Percentiles rank a stretch among this genome's conserved stretches.
These are phyloP conservation scores for Argyresthia goedartella DNA, from an alignment of 2,888 invertebrate species.

Conservation along the genomic window DNA sequence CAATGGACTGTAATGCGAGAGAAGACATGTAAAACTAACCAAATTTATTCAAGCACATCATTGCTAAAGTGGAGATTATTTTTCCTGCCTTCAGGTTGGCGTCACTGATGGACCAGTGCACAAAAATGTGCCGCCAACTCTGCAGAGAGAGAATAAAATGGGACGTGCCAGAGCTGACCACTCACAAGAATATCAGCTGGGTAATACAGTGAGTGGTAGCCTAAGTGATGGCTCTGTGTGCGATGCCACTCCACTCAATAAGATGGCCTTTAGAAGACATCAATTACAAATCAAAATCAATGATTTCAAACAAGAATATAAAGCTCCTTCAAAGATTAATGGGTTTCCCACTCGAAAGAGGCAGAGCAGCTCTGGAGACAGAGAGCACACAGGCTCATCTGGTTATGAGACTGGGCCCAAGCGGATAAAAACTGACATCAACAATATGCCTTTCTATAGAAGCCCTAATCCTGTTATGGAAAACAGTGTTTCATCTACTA, in stretches of 20 bases:
- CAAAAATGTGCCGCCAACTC: constrained; percentile 60
- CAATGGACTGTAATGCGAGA: too few species aligned
- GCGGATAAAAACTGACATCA: constrained; percentile 20
- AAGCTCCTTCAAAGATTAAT: constrained; percentile 17
- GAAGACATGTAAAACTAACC: constrained; percentile 31
- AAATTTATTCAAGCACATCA: constrained; percentile 54
- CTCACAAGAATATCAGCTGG: constrained; percentile 29
- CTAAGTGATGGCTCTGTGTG: constrained; percentile 55
- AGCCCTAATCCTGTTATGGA: constrained; percentile 48
- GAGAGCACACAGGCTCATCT: constrained; percentile 41
- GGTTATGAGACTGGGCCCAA: constrained; percentile 49
- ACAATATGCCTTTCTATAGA: too few species aligned
- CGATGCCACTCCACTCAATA: constrained; percentile 36
- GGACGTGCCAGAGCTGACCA: constrained; percentile 40
- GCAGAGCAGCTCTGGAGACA: constrained; percentile 39
- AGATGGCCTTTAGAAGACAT: constrained; percentile 28
- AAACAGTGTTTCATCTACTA: constrained; percentile 56
- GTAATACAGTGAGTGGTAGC: constrained; percentile 37
- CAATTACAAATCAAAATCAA: constrained; percentile 21
- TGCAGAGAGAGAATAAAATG: constrained; percentile 47
- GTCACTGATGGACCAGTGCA: constrained; percentile 66
- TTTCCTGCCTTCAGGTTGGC: constrained; percentile 72
- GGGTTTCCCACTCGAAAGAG: constrained; percentile 31
- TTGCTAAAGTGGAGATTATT: constrained; percentile 70
- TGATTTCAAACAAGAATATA: constrained; percentile 24